phyloP scores from a whole-genome alignment of 2,797 vertebrate genomes.

The Liasis olivaceus region DNA sequence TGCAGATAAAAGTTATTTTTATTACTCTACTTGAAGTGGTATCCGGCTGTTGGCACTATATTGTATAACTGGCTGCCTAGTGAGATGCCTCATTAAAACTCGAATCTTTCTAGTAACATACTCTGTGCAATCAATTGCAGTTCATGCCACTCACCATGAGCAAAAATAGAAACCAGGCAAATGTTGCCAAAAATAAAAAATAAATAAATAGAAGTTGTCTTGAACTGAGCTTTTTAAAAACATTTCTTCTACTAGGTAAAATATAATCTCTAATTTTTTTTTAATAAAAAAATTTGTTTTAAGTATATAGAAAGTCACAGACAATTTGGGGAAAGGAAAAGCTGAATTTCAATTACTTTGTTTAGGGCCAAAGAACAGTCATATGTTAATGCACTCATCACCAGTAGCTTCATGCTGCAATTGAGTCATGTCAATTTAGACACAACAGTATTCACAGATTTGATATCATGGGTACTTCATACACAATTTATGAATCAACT shows the following conservation, averaged over 20 bases:
- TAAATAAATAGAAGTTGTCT: background rate
- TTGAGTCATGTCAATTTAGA: background rate
- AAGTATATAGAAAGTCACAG: background rate
- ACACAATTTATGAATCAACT: background rate
- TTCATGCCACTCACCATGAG: background rate
- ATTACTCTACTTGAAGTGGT: constrained; percentile 55
- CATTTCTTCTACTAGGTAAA: background rate
- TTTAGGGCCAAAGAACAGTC: background rate
- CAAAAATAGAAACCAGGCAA: constrained; percentile 22
- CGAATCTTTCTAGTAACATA: background rate
- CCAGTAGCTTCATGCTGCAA: background rate
- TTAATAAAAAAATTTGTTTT: background rate
- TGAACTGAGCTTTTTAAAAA: background rate
- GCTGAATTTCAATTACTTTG: background rate
- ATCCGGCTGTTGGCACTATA: constrained; percentile 46
- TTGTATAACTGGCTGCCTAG: constrained; percentile 17
- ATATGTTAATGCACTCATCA: background rate
- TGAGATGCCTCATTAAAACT: constrained; percentile 22
- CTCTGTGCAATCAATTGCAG: constrained; percentile 27
- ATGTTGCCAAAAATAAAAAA: background rate
- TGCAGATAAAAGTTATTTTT: constrained; percentile 63
- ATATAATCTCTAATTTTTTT: background rate
- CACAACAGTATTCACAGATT: background rate
- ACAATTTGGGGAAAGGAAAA: background rate
- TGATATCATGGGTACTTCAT: background rate